A percentile compares a stretch with the other conserved stretches of the same genome.
Evolutionary conservation across 2,888 invertebrate genomes (phyloP).

Genomic region (Deroplatys truncata): DNA sequence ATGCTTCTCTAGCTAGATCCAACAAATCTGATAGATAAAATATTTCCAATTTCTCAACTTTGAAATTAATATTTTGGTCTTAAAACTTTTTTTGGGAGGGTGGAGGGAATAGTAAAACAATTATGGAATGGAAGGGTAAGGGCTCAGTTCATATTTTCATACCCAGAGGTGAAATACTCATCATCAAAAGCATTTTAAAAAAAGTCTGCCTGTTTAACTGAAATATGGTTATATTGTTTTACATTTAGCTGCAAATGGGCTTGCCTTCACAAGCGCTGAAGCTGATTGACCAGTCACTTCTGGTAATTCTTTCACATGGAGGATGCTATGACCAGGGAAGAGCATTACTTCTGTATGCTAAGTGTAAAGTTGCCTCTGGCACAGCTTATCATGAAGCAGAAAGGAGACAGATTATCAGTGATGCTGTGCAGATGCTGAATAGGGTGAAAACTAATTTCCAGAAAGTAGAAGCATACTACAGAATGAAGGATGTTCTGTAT

Average conservation of each 20-base stretch:
- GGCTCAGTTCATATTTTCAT: too few species aligned
- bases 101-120: too few species aligned
- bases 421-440: slow-evolving; percentile 58
- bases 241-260: slow-evolving; percentile 60
- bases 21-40: too few species aligned
- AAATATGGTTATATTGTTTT: neutral
- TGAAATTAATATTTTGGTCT: too few species aligned
- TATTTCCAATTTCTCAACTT: too few species aligned
- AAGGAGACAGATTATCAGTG: slow-evolving; percentile 50
- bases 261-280: slow-evolving; percentile 71
- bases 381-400: slow-evolving; percentile 44
- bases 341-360: slow-evolving; percentile 69
- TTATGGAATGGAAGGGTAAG: too few species aligned
- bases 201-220: too few species aligned
- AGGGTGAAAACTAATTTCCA: slow-evolving; percentile 66
- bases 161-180: too few species aligned
- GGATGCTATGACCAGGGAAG: slow-evolving; percentile 76
- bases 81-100: too few species aligned
- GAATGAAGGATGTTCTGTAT: slow-evolving; percentile 69
- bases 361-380: slow-evolving; percentile 69
- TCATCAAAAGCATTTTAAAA: too few species aligned
- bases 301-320: slow-evolving; percentile 73
- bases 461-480: slow-evolving; percentile 70
- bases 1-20: too few species aligned
- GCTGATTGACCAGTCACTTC: slow-evolving; percentile 64